Percentiles rank a stretch among this genome's conserved stretches.
Conservation (phyloP, 2,113 vertebrate genomes). For the Gobiocypris rarus region DNA sequence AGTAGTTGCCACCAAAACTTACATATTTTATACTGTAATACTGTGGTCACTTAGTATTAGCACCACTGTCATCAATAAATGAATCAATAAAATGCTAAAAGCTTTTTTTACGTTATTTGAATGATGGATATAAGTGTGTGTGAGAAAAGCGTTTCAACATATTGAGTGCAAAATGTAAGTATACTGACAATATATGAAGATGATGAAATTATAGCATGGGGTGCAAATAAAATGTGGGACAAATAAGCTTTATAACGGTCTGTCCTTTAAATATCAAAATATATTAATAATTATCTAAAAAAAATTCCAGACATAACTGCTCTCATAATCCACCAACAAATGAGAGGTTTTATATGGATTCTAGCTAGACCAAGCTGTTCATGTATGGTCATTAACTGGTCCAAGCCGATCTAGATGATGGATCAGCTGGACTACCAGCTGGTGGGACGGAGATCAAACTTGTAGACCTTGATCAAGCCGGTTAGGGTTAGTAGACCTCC, state of each 20-base stretch:
- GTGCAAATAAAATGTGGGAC: too few relatives aligned
- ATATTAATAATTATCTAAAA: too few relatives aligned
- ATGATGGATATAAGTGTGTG: neutral
- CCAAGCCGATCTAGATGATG: neutral
- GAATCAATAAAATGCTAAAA: neutral
- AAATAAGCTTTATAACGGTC: neutral
- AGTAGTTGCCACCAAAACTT: neutral
- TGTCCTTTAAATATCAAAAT: too few relatives aligned
- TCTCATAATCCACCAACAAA: neutral
- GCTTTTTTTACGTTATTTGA: neutral
- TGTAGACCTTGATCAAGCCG: constrained; percentile 6
- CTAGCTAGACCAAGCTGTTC: neutral
- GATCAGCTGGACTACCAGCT: constrained; percentile 10
- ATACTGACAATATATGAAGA: too few relatives aligned
- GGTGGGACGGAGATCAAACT: neutral
- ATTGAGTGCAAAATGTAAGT: too few relatives aligned
- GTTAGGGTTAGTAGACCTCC: neutral
- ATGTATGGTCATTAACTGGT: neutral
- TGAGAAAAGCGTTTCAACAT: too few relatives aligned
- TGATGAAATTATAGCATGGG: too few relatives aligned
- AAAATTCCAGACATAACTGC: too few relatives aligned
- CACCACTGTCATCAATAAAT: neutral
- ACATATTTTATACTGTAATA: neutral
- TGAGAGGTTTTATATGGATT: neutral
- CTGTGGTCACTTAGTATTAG: neutral